Evolutionary conservation across 2,797 vertebrate species (phyloP).

Genomic region (Lateolabrax maculatus): DNA sequence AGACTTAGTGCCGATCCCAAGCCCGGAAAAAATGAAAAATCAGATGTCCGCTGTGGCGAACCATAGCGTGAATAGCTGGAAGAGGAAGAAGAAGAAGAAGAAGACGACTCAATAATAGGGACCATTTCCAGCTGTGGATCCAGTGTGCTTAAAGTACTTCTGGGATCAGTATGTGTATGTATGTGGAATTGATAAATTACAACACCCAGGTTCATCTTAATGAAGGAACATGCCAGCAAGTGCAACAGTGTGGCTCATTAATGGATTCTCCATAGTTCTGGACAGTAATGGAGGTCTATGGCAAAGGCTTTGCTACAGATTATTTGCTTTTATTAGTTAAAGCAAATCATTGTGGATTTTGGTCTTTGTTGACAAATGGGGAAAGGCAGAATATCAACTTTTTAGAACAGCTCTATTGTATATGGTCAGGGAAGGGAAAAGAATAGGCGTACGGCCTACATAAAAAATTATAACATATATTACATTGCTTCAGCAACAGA

Average conservation of each 20-base stretch:
- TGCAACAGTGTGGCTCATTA: neutral
- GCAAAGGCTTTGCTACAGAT: neutral
- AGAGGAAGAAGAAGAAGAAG: no score
- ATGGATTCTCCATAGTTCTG: neutral
- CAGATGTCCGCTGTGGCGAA: no score
- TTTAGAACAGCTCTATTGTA: neutral
- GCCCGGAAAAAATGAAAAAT: no score
- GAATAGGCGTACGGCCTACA: neutral
- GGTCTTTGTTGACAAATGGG: neutral
- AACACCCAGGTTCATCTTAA: neutral
- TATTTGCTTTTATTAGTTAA: no score
- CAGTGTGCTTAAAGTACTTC: neutral
- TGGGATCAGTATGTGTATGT: neutral
- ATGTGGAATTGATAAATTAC: conserved; percentile 18
- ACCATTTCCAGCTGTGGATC: neutral
- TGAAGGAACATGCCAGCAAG: neutral
- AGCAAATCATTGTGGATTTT: no score
- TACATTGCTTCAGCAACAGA: neutral
- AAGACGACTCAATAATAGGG: no score
- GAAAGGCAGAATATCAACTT: neutral
- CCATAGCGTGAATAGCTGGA: no score
- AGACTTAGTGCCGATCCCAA: no score
- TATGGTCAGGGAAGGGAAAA: neutral
- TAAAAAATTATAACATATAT: neutral
- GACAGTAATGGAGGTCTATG: neutral